Evolutionary conservation across 1,140 invertebrate genomes (phyloP), one percentile per base, ranked within the genome.

Genomic region (Saccostrea cuccullata): DNA sequence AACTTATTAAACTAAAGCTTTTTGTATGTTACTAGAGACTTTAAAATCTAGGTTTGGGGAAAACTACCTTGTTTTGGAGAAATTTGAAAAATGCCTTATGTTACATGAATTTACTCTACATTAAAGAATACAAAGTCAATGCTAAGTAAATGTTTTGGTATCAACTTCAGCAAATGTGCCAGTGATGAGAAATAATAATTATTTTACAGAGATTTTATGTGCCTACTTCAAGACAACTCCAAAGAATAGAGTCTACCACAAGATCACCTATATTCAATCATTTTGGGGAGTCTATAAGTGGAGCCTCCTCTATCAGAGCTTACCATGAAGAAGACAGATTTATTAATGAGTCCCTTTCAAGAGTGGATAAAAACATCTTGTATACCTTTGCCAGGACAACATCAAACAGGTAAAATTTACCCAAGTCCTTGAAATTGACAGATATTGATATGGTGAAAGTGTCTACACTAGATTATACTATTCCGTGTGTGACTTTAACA

Each of bases 251-350:
- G 85, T 95, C 95, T 4, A 95, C 94, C 0, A 94, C 95, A 4
- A 88, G 95, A 1, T 96, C 96, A 9, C 96, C 96, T 0, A 95
- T 96, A 55, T 96, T 95, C 88, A 95, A 94, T 55, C 95, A 96
- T 91, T 96, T 96, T 90, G 94, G 94, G 23, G 96, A 96, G 88
- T 95, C 96, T 8, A 87, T 96, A 9, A 93, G 94, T 58, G 96
- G 96, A 55, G 94, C 91, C 89, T 90, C 93, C 12, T 96, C 95
- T 0, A 97, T 97, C 77, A 91, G 96, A 89, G 96, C 96, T 0
- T 97, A 95, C 91, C 88, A 92, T 36, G 92, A 94, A 84, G 90
- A 95, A 77, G 89, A 95, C 13, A 91, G 95, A 60, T 97, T 97
- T 90, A 95, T 95, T 26, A 40, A 84, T 0, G 92, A 95, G 84